A percentile compares a stretch with the other conserved stretches of the same genome.
Evolutionary conservation across 1,140 invertebrate genomes (phyloP).

Genomic region (Delia radicum): DNA sequence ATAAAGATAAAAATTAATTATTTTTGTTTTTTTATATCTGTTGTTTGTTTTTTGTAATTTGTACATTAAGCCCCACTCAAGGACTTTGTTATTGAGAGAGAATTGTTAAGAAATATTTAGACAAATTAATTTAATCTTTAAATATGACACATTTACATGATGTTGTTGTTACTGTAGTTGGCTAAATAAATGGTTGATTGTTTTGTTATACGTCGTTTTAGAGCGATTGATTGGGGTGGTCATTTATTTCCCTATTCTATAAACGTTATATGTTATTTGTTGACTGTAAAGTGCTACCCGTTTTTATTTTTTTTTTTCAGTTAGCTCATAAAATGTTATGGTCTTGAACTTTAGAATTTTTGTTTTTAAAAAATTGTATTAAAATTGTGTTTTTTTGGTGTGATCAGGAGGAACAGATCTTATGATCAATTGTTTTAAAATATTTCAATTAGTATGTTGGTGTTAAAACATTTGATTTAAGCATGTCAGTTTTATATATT

Average conservation of each 20-base stretch:
- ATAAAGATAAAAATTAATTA: neutral
- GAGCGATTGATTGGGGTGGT: neutral
- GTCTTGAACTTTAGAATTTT: neutral
- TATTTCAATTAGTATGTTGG: neutral
- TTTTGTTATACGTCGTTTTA: neutral
- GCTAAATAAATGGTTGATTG: neutral
- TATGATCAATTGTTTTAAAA: neutral
- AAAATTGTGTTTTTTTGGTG: neutral
- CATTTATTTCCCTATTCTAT: neutral
- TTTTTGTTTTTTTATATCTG: neutral
- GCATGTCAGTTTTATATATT: neutral
- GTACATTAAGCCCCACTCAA: neutral
- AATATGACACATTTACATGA: neutral
- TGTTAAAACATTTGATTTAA: neutral
- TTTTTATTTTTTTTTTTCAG: neutral
- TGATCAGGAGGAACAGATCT: neutral
- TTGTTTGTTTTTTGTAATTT: neutral
- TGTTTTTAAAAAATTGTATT: neutral
- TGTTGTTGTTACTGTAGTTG: neutral
- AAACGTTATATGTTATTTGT: neutral
- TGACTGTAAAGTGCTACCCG: neutral
- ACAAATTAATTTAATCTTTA: conserved; percentile 7
- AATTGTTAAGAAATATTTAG: neutral
- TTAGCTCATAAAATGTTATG: too few relatives aligned
- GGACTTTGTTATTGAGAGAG: neutral